These are phyloP conservation scores for Misgurnus anguillicaudatus DNA, from an alignment of 2,113 vertebrate species.

Conservation along the genomic window DNA sequence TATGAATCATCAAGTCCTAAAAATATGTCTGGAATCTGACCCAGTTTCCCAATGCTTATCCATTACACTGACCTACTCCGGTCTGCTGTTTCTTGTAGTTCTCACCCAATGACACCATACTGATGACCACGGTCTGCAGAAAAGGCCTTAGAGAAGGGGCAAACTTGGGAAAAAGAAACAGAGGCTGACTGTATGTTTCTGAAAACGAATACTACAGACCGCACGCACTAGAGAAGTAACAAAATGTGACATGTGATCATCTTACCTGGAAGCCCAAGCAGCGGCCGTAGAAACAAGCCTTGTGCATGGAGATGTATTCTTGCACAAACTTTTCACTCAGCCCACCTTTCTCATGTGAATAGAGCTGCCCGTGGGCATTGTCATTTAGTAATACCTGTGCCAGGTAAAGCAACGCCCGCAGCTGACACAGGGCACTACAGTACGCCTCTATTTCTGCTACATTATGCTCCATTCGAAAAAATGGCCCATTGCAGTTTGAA, in stretches of 20 bases:
- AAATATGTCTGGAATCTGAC: neutral
- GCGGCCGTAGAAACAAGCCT: slow-evolving; percentile 91
- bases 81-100: slow-evolving; percentile 82
- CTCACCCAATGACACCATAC: slow-evolving; percentile 88
- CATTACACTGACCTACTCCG: slow-evolving; percentile 76
- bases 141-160: slow-evolving; percentile 83
- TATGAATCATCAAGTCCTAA: neutral
- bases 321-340: slow-evolving; percentile 77
- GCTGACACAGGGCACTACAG: slow-evolving; percentile 83
- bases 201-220: slow-evolving; percentile 7
- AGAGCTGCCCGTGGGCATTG: slow-evolving; percentile 77
- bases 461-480: slow-evolving; percentile 87
- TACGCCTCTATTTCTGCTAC: slow-evolving; percentile 84
- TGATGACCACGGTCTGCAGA: slow-evolving; percentile 87
- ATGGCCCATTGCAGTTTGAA: slow-evolving; percentile 77
- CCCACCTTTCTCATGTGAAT: slow-evolving; percentile 70
- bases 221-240: neutral
- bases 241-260: neutral
- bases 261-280: slow-evolving; percentile 91
- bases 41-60: neutral
- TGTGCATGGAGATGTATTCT: slow-evolving; percentile 88
- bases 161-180: slow-evolving; percentile 70
- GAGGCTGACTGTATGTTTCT: neutral
- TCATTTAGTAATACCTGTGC: slow-evolving; percentile 80
- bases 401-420: slow-evolving; percentile 83